Evolutionary conservation across 2,888 invertebrate species (phyloP).

Genomic region (Coelopa pilipes): DNA sequence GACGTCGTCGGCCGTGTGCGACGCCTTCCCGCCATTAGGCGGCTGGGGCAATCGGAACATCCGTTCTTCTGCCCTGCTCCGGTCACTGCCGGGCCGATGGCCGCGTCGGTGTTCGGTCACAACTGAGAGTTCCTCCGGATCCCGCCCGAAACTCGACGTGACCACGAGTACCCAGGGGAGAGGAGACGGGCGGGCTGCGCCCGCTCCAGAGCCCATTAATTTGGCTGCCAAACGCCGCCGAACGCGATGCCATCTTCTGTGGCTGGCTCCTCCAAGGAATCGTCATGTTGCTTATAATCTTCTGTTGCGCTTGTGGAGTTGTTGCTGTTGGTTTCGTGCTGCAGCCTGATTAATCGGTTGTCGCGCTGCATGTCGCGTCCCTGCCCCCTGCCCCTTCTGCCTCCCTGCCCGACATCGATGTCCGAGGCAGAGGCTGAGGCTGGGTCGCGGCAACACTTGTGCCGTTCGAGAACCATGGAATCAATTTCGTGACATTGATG

Average conservation of each 20-base stretch:
- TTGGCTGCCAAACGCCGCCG: conserved; percentile 53
- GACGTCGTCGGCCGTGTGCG: neutral
- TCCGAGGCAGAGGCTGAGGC: too few species aligned
- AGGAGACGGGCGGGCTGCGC: neutral
- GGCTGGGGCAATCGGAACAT: neutral
- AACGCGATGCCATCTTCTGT: too few species aligned
- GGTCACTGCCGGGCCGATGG: too few species aligned
- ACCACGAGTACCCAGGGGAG: neutral
- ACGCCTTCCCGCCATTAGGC: neutral
- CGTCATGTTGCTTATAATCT: conserved; percentile 49
- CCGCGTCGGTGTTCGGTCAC: too few species aligned
- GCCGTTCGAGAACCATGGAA: conserved; percentile 56
- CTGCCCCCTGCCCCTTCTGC: conserved; percentile 53
- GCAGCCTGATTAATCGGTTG: conserved; percentile 56
- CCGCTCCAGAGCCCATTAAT: conserved; percentile 49
- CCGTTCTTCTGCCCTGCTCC: too few species aligned
- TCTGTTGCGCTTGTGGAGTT: conserved; percentile 9
- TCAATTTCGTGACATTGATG: conserved; percentile 52
- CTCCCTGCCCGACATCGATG: too few species aligned
- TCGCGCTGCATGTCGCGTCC: conserved; percentile 58
- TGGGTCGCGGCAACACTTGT: conserved; percentile 59
- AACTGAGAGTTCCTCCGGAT: too few species aligned
- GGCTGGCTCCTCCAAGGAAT: too few species aligned
- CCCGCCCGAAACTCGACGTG: too few species aligned
- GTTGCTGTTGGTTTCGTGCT: conserved; percentile 22